A percentile compares a stretch with the other conserved stretches of the same genome.
Evolutionary conservation across 2,888 invertebrate species (phyloP).

Genomic region (Macrophya annulata): DNA sequence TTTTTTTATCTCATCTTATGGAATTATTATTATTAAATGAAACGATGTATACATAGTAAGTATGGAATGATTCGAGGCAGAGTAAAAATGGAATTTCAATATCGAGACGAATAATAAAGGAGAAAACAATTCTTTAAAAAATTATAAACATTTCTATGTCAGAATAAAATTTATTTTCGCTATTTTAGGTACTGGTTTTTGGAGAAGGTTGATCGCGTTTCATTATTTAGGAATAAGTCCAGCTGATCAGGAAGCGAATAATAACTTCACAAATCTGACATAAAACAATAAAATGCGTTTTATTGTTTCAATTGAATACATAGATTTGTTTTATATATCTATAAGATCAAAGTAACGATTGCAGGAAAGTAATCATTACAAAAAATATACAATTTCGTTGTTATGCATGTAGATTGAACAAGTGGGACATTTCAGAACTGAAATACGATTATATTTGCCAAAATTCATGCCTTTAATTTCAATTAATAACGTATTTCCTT

Average conservation of each 20-base stretch:
- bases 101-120: background rate
- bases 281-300: conserved; percentile 31
- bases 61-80: background rate
- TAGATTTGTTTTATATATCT: conserved; percentile 38
- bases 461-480: background rate
- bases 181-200: background rate
- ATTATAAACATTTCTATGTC: background rate
- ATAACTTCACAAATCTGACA: background rate
- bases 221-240: background rate
- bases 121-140: background rate
- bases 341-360: conserved; percentile 22
- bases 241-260: background rate
- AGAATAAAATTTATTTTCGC: background rate
- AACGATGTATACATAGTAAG: conserved; percentile 11
- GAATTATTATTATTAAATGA: conserved; percentile 39
- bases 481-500: background rate
- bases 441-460: background rate
- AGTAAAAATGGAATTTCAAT: background rate
- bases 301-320: conserved; percentile 31
- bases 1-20: conserved; percentile 59
- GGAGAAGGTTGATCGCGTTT: background rate
- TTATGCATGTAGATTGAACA: conserved; percentile 29
- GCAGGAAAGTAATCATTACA: background rate
- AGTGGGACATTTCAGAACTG: background rate
- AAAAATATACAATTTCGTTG: conserved; percentile 39